phyloP scores from a whole-genome alignment of 1,140 invertebrate species.

The Bombus turneri region DNA sequence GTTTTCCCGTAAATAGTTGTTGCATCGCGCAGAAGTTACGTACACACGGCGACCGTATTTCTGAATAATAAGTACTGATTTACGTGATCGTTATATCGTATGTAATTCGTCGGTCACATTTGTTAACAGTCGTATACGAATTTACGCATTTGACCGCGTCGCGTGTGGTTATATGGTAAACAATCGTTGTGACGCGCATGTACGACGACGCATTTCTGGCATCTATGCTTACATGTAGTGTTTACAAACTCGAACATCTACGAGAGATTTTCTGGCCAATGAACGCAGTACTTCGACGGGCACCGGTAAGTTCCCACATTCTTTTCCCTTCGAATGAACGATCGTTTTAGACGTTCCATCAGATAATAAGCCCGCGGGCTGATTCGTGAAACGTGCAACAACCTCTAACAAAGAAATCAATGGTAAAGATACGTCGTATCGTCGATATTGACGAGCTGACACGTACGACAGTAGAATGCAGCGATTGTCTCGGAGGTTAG shows the following conservation, averaged over 20 bases:
- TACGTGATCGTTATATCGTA: background rate
- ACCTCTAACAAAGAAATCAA: conserved; percentile 25
- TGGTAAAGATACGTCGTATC: conserved; percentile 15
- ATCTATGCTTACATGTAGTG: too few relatives aligned
- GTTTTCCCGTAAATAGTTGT: background rate
- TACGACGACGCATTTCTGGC: background rate
- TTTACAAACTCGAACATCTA: background rate
- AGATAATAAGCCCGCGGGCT: conserved; percentile 10
- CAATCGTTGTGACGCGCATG: background rate
- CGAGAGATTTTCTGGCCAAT: background rate
- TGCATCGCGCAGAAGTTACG: background rate
- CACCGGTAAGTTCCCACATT: conserved; percentile 22
- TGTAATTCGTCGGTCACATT: background rate
- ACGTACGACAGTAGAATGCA: conserved; percentile 40
- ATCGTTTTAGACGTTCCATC: conserved; percentile 35
- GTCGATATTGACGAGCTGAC: conserved; percentile 38
- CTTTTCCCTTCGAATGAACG: conserved; percentile 7
- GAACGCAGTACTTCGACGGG: background rate
- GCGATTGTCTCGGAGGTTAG: conserved; percentile 38
- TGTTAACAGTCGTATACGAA: background rate
- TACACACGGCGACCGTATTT: background rate
- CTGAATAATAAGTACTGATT: background rate
- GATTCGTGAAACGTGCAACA: background rate
- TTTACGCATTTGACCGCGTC: background rate
- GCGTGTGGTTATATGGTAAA: too few relatives aligned